Evolutionary conservation across 1,140 invertebrate genomes (phyloP), one percentile per base, ranked within the genome.

Genomic region (Diachasma alloeum): DNA sequence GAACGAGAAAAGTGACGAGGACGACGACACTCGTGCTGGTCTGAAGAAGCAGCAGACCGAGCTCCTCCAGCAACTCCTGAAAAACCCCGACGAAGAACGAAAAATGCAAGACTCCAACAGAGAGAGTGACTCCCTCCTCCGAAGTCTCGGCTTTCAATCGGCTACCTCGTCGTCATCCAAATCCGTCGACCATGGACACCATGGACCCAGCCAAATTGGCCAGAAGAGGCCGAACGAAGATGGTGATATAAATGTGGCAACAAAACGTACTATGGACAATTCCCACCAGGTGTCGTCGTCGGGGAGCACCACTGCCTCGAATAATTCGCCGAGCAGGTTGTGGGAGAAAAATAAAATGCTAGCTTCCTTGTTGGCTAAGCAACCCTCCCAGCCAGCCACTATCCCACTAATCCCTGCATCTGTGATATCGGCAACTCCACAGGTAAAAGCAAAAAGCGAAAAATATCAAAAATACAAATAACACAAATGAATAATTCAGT

Each of bases 281-380:
- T 87, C 89, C 24, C 90, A 91, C 68, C 84, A 90, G 79, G 91
- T 90, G 0, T 89, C 91, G 0, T 91, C 91, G 4, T 87, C 89
- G 53, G 78, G 79, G 36, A 84, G 83, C 5, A 79, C 79, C 22
- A 70, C 82, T 26, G 85, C 87, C n/a, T 15, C 22, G 9, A 89
- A 84, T 46, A 84, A 86, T 19, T 90, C 91, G 69, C 92, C 92
- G 79, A 95, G 93, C 80, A 92, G 93, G 76, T 89, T 96, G 4
- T 95, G 94, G 87, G 92, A 95, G 85, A 94, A 94, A 82, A 98
- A 98, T 88, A 94, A 95, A 81, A 96, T 97, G 92, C 90, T 97
- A 77, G 96, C 96, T 11, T 93, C 93, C 59, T 87, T 98, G 73
- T 87, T 98, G 81, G 94, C 95, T 11, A 94, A 94, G 84, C 93